Evolutionary conservation across 2,888 invertebrate species (phyloP).

Genomic region (Trichogramma evanescens): DNA sequence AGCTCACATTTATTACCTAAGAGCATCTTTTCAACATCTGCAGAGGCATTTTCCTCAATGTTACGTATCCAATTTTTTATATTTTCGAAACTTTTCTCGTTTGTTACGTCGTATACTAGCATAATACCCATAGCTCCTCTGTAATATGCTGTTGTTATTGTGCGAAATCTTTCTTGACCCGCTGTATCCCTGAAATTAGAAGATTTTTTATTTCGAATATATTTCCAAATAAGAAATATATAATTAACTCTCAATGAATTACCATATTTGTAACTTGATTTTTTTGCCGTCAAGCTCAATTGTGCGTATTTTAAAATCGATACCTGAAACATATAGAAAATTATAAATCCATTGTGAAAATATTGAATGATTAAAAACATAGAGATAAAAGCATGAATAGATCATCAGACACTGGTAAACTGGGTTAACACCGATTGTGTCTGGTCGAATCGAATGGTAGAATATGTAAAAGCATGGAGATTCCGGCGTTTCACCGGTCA

Average conservation of each 20-base stretch:
- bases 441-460: no score
- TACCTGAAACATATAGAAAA: slow-evolving; percentile 62
- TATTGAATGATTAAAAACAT: background rate
- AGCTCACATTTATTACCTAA: slow-evolving; percentile 99
- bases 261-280: slow-evolving; percentile 99
- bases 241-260: slow-evolving; percentile 42
- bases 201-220: slow-evolving; percentile 1
- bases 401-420: no score
- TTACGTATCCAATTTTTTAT: slow-evolving; percentile 99
- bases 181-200: slow-evolving; percentile 81
- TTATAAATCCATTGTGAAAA: background rate
- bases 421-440: no score
- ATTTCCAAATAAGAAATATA: background rate
- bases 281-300: slow-evolving; percentile 97
- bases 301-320: slow-evolving; percentile 98
- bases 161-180: slow-evolving; percentile 96
- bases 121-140: slow-evolving; percentile 99
- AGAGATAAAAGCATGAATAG: background rate
- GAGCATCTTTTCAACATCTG: slow-evolving; percentile 98
- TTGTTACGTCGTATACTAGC: slow-evolving; percentile 98
- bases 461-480: no score
- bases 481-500: no score
- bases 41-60: slow-evolving; percentile 97
- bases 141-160: slow-evolving; percentile 99
- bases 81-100: slow-evolving; percentile 98